A percentile compares a stretch with the other conserved stretches of the same genome.
Conservation (phyloP, 2,888 invertebrate species). For the Synergus japonicus region DNA sequence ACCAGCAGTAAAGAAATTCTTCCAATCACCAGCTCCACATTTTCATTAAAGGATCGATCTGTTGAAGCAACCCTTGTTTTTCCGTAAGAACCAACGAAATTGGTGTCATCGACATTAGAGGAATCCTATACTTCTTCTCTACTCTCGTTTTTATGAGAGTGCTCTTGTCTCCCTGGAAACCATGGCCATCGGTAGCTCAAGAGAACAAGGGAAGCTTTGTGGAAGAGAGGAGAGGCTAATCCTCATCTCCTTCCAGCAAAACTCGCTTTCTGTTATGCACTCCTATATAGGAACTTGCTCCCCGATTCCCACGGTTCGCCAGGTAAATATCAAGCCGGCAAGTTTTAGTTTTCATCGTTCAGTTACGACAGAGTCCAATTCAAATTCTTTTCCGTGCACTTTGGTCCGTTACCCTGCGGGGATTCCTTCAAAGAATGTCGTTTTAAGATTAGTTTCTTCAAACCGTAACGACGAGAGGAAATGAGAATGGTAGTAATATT, state of each 20-base stretch:
- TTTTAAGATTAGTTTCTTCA: background rate
- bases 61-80: slow-evolving; percentile 11
- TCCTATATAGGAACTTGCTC: slow-evolving; percentile 41
- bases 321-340: slow-evolving; percentile 59
- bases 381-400: slow-evolving; percentile 3
- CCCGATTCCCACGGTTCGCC: slow-evolving; percentile 72
- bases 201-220: slow-evolving; percentile 46
- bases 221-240: slow-evolving; percentile 55
- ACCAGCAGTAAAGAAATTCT: too few relatives aligned
- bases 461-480: background rate
- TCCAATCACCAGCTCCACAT: background rate
- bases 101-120: slow-evolving; percentile 27
- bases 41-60: slow-evolving; percentile 35
- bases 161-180: slow-evolving; percentile 51
- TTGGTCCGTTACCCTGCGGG: background rate
- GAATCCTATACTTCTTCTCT: slow-evolving; percentile 14
- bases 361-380: background rate
- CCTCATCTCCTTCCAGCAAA: slow-evolving; percentile 61
- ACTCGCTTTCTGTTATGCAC: slow-evolving; percentile 64
- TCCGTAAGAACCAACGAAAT: slow-evolving; percentile 7
- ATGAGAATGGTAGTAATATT: background rate
- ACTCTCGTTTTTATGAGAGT: slow-evolving; percentile 28
- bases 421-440: background rate
- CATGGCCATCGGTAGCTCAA: slow-evolving; percentile 41
- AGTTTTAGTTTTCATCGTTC: slow-evolving; percentile 53